Conservation (phyloP, 2,797 vertebrate genomes). For the Oreochromis grahami region DNA sequence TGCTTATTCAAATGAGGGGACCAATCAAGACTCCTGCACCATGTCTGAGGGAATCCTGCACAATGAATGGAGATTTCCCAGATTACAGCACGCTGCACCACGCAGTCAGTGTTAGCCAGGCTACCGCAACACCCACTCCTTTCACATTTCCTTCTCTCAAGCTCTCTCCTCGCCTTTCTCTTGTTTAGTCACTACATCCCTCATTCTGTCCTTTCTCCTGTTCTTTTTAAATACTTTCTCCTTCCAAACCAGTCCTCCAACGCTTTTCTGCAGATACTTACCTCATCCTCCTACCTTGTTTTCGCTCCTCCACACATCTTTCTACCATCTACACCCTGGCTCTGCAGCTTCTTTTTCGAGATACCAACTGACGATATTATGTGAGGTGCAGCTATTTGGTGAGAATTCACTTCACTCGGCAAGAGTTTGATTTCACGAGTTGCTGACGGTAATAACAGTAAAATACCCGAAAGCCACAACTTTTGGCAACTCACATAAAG, state of each 20-base stretch:
- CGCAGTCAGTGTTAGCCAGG: background rate
- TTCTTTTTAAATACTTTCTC: background rate
- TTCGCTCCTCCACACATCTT: background rate
- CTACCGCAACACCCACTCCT: background rate
- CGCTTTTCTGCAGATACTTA: conserved; percentile 20
- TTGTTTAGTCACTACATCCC: background rate
- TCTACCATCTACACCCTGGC: background rate
- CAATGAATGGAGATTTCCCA: conserved; percentile 17
- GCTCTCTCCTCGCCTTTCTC: background rate
- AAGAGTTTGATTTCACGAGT: background rate
- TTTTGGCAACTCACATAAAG: background rate
- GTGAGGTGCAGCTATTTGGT: background rate
- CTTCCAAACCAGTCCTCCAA: background rate
- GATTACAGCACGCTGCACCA: conserved; percentile 14
- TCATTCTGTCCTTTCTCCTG: background rate
- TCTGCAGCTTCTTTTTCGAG: background rate
- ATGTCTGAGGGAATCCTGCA: conserved; percentile 23
- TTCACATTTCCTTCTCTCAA: background rate
- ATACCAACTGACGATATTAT: background rate
- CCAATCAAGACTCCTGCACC: conserved; percentile 19
- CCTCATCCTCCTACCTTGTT: conserved; percentile 3
- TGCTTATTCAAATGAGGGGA: conserved; percentile 17
- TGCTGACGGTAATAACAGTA: background rate
- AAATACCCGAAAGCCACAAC: background rate
- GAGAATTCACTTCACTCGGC: background rate